Conservation (phyloP, 2,888 invertebrate genomes). For the Orchesella flavescens region DNA sequence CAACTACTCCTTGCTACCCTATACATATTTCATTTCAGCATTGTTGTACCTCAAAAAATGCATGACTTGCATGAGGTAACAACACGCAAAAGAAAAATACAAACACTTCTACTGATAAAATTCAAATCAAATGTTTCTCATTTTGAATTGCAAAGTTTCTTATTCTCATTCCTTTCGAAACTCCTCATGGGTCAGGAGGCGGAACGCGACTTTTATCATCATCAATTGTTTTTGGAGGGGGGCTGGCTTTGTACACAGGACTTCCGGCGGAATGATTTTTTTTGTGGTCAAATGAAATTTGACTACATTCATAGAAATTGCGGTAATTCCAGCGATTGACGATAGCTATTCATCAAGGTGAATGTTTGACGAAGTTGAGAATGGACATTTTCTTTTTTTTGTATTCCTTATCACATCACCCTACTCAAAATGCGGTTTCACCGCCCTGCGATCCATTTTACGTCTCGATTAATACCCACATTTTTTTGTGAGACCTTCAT, state of each 20-base stretch:
- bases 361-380: too few relatives aligned
- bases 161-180: slow-evolving; percentile 15
- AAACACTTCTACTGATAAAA: slow-evolving; percentile 35
- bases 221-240: slow-evolving; percentile 22
- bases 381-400: too few relatives aligned
- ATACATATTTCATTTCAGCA: neutral
- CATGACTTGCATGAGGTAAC: slow-evolving; percentile 40
- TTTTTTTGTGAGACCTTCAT: too few relatives aligned
- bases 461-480: too few relatives aligned
- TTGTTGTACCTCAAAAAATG: neutral
- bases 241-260: slow-evolving; percentile 33
- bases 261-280: slow-evolving; percentile 47
- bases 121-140: slow-evolving; percentile 31
- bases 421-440: neutral
- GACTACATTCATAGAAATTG: slow-evolving; percentile 22
- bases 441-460: too few relatives aligned
- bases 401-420: neutral
- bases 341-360: slow-evolving; percentile 23
- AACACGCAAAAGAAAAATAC: slow-evolving; percentile 58
- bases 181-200: slow-evolving; percentile 26
- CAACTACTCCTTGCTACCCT: neutral
- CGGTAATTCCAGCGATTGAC: slow-evolving; percentile 32
- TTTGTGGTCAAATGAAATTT: neutral
- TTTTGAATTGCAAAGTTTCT: too few relatives aligned
- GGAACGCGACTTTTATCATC: slow-evolving; percentile 42